These are phyloP conservation scores for Genyomyrus donnyi DNA, from an alignment of 2,113 vertebrate species.

Conservation along the genomic window DNA sequence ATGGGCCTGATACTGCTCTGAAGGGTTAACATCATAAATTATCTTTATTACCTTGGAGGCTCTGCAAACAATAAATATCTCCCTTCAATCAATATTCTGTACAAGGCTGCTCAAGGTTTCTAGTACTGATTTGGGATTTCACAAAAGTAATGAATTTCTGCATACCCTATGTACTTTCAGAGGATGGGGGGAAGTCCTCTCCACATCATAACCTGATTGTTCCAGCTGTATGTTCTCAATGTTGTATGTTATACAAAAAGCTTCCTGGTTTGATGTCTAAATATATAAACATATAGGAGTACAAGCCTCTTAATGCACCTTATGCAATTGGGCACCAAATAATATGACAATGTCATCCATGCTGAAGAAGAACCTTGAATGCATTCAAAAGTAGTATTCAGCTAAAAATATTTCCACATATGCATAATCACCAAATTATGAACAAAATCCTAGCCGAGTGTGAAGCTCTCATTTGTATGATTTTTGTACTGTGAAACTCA, in stretches of 20 bases:
- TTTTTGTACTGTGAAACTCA: background rate
- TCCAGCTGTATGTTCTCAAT: background rate
- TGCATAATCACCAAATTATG: background rate
- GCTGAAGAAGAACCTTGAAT: background rate
- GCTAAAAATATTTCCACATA: background rate
- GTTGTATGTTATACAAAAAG: background rate
- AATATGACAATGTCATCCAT: background rate
- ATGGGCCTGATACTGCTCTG: background rate
- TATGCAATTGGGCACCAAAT: background rate
- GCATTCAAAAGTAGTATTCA: background rate
- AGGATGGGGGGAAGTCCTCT: background rate
- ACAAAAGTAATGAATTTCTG: conserved; percentile 4
- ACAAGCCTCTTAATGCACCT: background rate
- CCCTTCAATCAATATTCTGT: conserved; percentile 24
- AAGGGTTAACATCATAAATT: conserved; percentile 1
- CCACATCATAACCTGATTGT: background rate
- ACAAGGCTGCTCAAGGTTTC: background rate
- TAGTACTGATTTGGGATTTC: background rate
- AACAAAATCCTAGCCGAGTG: background rate
- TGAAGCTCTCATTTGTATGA: background rate
- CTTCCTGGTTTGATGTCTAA: background rate
- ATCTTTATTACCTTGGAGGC: conserved; percentile 22
- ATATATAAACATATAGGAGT: background rate
- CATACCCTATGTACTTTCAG: background rate
- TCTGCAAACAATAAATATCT: conserved; percentile 3